Evolutionary conservation across 2,113 vertebrate genomes (phyloP), one percentile per base, ranked within the genome.

Genomic region (Pelusios castaneus): DNA sequence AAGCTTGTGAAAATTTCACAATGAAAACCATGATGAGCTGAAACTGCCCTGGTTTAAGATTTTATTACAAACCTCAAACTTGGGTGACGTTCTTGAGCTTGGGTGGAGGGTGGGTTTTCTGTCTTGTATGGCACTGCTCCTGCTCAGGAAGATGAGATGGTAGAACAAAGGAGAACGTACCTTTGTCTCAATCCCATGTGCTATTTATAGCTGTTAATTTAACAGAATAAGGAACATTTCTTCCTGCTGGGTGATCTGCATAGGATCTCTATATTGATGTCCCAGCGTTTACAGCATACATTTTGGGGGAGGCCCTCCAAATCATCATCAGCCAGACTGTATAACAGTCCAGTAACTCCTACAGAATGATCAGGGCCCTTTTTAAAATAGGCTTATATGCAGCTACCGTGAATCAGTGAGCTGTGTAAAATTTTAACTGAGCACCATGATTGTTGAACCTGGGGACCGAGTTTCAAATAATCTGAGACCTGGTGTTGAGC

Each of bases 151-250:
- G 29, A 56, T 27, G 56, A 58, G 56, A 29, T 25, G 17, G 10
- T 58, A 47, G 49, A 51, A 78, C 45, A 47, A 49, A 78, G 13
- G 56, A 47, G 31, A 58, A 0, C 87, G 81, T 85, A 10, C 51
- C 89, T 83, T 41, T 73, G 90, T 94, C 94, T 67, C 13, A 77
- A 24, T 75, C 41, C 43, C 91, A 94, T 87, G 51, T 80, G 47
- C 51, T 96, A 91, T 80, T 60, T 51, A 75, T 41, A 93, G 84
- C 47, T 95, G 70, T 94, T 80, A 67, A 54, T 83, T 92, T 85
- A 90, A 85, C 56, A 84, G 47, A 78, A 89, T 77, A 77, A 55
- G 41, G 80, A 60, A 82, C 84, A 52, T 16, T 58, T 31, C 31
- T 93, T 93, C 70, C 63, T 89, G 80, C 55, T 52, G 45, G 56